Evolutionary conservation across 2,113 vertebrate genomes (phyloP).

Genomic region (Psittacus erithacus): DNA sequence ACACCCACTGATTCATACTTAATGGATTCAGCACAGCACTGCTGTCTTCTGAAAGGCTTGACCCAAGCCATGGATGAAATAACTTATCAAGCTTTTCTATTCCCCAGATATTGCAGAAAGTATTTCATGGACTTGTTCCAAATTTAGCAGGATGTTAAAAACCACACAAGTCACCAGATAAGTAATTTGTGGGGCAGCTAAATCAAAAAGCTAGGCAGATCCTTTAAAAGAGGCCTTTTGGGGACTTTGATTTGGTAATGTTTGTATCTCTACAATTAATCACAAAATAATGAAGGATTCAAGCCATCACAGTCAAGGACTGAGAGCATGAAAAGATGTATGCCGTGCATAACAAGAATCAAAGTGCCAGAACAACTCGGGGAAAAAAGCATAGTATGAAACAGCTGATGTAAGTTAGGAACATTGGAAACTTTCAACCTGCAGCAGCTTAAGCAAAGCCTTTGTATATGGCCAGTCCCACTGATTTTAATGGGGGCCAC

Average conservation of each 20-base stretch:
- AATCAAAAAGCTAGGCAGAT: slow-evolving; percentile 48
- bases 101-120: slow-evolving; percentile 45
- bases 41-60: not conserved
- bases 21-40: not conserved
- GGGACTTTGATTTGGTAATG: slow-evolving; percentile 49
- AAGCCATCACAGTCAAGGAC: not conserved
- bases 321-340: slow-evolving; percentile 22
- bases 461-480: not conserved
- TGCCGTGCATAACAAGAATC: slow-evolving; percentile 19
- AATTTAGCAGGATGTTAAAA: slow-evolving; percentile 65
- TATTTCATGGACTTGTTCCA: slow-evolving; percentile 55
- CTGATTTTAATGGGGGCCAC: not conserved
- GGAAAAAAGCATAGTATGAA: not conserved
- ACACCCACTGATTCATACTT: not conserved
- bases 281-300: slow-evolving; percentile 40
- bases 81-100: slow-evolving; percentile 16
- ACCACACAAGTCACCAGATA: slow-evolving; percentile 59
- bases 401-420: not conserved
- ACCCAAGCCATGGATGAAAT: not conserved
- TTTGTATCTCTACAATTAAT: slow-evolving; percentile 48
- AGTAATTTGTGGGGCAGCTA: slow-evolving; percentile 48
- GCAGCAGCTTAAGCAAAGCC: not conserved
- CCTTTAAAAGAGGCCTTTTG: not conserved
- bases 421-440: not conserved
- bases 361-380: slow-evolving; percentile 13